A percentile compares a stretch with the other conserved stretches of the same genome.
Conservation (phyloP, 2,888 invertebrate species). For the Eurois occulta region DNA sequence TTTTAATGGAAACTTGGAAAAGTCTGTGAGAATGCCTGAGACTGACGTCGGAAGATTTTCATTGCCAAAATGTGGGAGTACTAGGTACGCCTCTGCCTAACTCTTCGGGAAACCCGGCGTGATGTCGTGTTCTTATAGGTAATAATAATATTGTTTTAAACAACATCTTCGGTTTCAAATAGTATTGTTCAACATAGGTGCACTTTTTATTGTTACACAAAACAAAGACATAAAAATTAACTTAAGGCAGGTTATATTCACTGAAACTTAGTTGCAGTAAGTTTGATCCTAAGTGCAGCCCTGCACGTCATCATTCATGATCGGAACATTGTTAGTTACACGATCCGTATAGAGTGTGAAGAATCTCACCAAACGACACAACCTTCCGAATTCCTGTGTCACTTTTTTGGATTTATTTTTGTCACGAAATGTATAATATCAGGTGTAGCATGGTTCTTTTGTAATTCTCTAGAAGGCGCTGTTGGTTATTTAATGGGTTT, state of each 20-base stretch:
- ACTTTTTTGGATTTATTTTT: neutral
- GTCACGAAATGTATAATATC: neutral
- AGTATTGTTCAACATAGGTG: neutral
- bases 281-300: constrained; percentile 9
- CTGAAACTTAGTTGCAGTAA: neutral
- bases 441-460: no score
- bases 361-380: constrained; percentile 28
- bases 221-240: neutral
- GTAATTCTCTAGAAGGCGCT: neutral
- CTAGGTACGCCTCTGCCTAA: neutral
- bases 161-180: neutral
- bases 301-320: constrained; percentile 46
- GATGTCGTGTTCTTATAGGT: neutral
- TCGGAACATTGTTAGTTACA: constrained; percentile 28
- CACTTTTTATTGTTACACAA: neutral
- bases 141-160: neutral
- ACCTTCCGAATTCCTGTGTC: constrained; percentile 9
- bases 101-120: neutral
- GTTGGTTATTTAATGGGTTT: no score
- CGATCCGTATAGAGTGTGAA: constrained; percentile 15
- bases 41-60: neutral
- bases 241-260: neutral
- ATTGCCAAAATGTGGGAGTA: neutral
- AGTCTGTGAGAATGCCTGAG: no score
- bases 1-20: neutral